Conservation (phyloP, 2,113 vertebrate genomes). For the Falco punctatus region DNA sequence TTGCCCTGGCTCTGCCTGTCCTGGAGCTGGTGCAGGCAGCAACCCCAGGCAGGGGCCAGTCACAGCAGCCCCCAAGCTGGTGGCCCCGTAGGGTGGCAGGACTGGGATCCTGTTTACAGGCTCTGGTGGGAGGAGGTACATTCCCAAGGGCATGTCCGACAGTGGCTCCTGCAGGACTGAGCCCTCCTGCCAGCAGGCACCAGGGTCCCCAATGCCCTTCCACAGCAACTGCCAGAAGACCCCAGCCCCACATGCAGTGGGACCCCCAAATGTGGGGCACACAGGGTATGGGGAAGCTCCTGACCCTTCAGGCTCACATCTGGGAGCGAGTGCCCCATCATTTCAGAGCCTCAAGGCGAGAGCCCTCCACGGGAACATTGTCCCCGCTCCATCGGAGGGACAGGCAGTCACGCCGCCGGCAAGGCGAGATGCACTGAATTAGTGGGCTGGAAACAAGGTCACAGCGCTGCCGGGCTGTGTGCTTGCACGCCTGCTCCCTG, state of each 20-base stretch:
- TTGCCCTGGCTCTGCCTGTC: not conserved
- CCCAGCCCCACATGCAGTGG: not conserved
- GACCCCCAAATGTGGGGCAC: not conserved
- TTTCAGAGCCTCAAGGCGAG: fast-evolving
- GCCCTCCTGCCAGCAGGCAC: not conserved
- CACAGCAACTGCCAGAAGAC: not conserved
- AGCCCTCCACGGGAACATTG: not conserved
- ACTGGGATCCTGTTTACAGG: conserved; percentile 51
- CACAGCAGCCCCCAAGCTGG: not conserved
- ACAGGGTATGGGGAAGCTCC: not conserved
- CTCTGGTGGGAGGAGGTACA: not conserved
- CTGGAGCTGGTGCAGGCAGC: not conserved
- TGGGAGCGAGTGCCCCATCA: not conserved
- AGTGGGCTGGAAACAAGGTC: conserved; percentile 58
- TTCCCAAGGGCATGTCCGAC: not conserved
- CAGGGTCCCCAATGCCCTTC: fast-evolving
- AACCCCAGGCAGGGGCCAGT: not conserved
- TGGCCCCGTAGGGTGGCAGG: not conserved
- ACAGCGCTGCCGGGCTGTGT: not conserved
- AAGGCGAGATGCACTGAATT: not conserved
- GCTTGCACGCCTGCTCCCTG: not conserved
- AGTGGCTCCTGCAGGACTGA: not conserved
- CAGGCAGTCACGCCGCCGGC: not conserved
- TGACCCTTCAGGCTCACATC: not conserved
- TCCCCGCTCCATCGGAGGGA: not conserved